Conservation (phyloP, 1,140 invertebrate genomes). For the Scaptomyza pallida region DNA sequence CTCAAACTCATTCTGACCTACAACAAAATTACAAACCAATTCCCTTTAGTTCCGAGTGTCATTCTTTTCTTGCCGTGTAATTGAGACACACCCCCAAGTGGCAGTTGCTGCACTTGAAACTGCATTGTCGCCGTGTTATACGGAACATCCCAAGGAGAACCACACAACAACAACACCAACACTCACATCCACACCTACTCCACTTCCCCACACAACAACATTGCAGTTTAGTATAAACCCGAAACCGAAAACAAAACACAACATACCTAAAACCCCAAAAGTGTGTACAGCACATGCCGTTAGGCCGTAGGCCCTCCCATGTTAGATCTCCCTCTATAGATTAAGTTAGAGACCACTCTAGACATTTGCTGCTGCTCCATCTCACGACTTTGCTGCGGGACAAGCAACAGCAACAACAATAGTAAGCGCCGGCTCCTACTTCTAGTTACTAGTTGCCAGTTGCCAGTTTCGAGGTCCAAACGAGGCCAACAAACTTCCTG, state of each 20-base stretch:
- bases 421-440: constrained; percentile 28
- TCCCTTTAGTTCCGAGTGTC: too few relatives aligned
- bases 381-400: constrained; percentile 57
- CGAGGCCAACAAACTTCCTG: constrained; percentile 29
- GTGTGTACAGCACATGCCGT: constrained; percentile 53
- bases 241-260: constrained; percentile 19
- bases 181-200: constrained; percentile 19
- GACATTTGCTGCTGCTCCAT: constrained; percentile 37
- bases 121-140: constrained; percentile 43
- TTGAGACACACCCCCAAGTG: constrained; percentile 60
- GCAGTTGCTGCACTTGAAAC: constrained; percentile 29
- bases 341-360: constrained; percentile 5
- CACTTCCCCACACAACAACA: constrained; percentile 10
- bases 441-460: constrained; percentile 5
- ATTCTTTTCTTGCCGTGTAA: constrained; percentile 22
- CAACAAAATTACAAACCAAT: too few relatives aligned
- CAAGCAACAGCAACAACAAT: constrained; percentile 18
- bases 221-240: constrained; percentile 2
- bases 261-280: constrained; percentile 11
- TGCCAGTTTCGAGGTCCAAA: constrained; percentile 11
- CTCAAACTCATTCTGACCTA: too few relatives aligned
- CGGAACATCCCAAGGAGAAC: constrained; percentile 36
- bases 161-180: constrained; percentile 29
- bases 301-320: constrained; percentile 13
- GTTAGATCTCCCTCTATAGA: constrained; percentile 1